phyloP scores from a whole-genome alignment of 2,888 invertebrate genomes.

The Drosophila tripunctata region DNA sequence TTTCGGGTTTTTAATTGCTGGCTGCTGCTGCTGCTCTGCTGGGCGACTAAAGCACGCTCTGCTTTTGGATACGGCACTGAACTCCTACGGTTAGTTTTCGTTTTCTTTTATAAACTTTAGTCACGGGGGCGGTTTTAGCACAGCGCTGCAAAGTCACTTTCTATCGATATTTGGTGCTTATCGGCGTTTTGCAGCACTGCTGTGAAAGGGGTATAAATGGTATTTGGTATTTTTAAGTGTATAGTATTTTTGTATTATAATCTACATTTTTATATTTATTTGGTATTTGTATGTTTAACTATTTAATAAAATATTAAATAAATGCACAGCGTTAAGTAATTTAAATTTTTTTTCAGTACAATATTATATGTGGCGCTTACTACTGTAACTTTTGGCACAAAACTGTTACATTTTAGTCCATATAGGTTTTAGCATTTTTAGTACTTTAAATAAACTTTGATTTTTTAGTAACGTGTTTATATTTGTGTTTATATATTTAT shows the following conservation, averaged over 20 bases:
- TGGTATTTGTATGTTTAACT: no score
- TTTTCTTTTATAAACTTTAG: slow-evolving; percentile 76
- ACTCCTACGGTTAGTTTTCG: slow-evolving; percentile 54
- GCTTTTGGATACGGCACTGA: slow-evolving; percentile 73
- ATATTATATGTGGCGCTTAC: no score
- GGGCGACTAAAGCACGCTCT: slow-evolving; percentile 65
- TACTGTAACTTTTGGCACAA: background rate
- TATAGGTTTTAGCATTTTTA: background rate
- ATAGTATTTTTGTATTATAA: no score
- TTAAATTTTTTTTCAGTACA: no score
- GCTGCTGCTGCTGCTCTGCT: slow-evolving; percentile 71
- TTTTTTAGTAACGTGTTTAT: no score
- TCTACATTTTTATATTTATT: no score
- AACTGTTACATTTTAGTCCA: background rate
- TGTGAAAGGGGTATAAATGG: background rate
- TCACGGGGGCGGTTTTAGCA: slow-evolving; percentile 59
- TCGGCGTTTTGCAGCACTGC: background rate
- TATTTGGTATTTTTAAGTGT: background rate
- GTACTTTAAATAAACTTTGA: background rate
- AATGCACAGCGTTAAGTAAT: no score
- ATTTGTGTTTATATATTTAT: background rate
- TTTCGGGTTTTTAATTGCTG: slow-evolving; percentile 82
- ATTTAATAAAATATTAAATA: no score
- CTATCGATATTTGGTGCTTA: background rate
- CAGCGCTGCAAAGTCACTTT: slow-evolving; percentile 4